Evolutionary conservation across 2,797 vertebrate species (phyloP).

Genomic region (Coreius guichenoti): DNA sequence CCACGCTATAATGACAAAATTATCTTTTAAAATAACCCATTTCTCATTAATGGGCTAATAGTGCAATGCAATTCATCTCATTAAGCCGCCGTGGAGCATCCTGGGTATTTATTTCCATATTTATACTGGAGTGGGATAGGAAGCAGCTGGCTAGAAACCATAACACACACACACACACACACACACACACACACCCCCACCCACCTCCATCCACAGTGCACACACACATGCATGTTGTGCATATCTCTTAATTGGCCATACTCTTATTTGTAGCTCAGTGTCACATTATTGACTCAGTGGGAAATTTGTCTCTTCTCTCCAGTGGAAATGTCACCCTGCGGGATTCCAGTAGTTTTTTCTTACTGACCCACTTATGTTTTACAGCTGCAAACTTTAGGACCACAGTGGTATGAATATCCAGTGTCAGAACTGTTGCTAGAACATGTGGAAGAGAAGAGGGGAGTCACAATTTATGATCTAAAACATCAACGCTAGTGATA

Average conservation of each 20-base stretch:
- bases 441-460: not conserved
- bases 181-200: slow-evolving; percentile 27
- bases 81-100: slow-evolving; percentile 37
- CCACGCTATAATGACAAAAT: not conserved
- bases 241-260: slow-evolving; percentile 34
- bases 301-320: slow-evolving; percentile 25
- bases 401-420: not conserved
- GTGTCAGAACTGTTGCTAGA: not conserved
- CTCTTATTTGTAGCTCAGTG: slow-evolving; percentile 31
- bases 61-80: slow-evolving; percentile 2
- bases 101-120: slow-evolving; percentile 42
- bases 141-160: slow-evolving; percentile 29
- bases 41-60: slow-evolving; percentile 19
- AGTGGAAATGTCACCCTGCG: slow-evolving; percentile 44
- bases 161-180: slow-evolving; percentile 38
- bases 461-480: not conserved
- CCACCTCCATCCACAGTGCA: not conserved
- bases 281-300: slow-evolving; percentile 35
- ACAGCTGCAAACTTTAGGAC: slow-evolving; percentile 1
- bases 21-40: not conserved
- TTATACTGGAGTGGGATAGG: slow-evolving; percentile 43
- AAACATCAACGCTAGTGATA: not conserved
- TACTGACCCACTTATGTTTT: slow-evolving; percentile 67
- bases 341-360: slow-evolving; percentile 27
- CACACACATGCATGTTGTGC: not conserved